Percentiles rank a stretch among this genome's conserved stretches.
Evolutionary conservation across 64 coral and sea anemone genomes (phyloP).

Genomic region (Actinia tenebrosa): DNA sequence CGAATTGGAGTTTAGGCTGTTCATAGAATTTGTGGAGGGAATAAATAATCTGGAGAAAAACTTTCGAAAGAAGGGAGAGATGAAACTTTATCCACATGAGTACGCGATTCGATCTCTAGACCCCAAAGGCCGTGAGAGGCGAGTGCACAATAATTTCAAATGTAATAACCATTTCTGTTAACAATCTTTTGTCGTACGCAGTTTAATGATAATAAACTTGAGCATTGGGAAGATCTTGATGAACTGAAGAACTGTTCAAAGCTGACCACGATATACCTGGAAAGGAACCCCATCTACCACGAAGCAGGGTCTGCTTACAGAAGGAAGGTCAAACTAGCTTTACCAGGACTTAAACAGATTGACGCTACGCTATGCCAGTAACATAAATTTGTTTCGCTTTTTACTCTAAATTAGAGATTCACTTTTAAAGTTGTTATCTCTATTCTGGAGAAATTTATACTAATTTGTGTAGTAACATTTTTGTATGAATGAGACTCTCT

Average conservation of each 20-base stretch:
- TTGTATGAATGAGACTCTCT: no score
- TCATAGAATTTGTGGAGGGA: no score
- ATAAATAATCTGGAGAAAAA: no score
- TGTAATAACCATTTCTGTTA: neutral
- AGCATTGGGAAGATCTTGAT: slow-evolving; percentile 87
- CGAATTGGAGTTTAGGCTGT: no score
- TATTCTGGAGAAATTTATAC: neutral
- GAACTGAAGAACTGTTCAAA: slow-evolving; percentile 71
- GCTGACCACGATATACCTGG: slow-evolving; percentile 77
- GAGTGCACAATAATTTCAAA: neutral
- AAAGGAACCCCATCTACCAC: slow-evolving; percentile 84
- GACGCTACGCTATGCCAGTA: slow-evolving; percentile 76
- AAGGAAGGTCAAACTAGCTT: slow-evolving; percentile 88
- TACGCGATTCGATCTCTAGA: no score
- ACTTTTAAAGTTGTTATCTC: neutral
- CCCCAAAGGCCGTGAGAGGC: no score
- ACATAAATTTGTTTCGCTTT: neutral
- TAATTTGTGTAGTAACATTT: no score
- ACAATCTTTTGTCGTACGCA: slow-evolving; percentile 26
- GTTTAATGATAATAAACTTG: slow-evolving; percentile 93
- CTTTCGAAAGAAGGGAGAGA: no score
- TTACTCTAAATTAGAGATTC: neutral
- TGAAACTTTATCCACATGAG: no score
- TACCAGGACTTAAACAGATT: slow-evolving; percentile 84
- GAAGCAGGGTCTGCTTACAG: slow-evolving; percentile 71